These are phyloP conservation scores for Hassar affinis DNA, from an alignment of 2,113 vertebrate genomes.

Conservation along the genomic window DNA sequence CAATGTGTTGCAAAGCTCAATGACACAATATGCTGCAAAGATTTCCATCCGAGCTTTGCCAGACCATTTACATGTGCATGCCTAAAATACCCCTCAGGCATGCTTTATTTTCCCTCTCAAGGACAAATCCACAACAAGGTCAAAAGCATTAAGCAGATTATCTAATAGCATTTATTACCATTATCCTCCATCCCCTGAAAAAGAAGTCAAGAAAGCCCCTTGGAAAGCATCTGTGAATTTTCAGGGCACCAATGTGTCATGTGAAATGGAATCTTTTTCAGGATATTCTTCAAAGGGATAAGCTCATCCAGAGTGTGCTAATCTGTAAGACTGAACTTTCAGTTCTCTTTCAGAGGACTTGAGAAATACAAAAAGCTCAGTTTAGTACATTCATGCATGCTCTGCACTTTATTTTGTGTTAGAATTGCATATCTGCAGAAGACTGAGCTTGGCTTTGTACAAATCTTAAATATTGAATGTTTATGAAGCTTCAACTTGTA, in stretches of 20 bases:
- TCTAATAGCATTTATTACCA: slow-evolving; percentile 38
- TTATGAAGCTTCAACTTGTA: background rate
- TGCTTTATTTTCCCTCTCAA: slow-evolving; percentile 36
- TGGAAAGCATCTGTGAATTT: slow-evolving; percentile 36
- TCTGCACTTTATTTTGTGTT: slow-evolving; percentile 22
- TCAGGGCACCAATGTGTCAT: slow-evolving; percentile 38
- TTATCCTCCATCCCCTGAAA: background rate
- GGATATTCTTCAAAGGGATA: slow-evolving; percentile 48
- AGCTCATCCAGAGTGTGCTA: slow-evolving; percentile 43
- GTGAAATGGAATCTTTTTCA: slow-evolving; percentile 48
- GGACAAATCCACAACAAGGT: slow-evolving; percentile 42
- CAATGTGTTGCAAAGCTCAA: slow-evolving; percentile 26
- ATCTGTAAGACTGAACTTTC: slow-evolving; percentile 38
- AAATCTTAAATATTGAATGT: slow-evolving; percentile 18
- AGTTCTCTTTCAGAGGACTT: slow-evolving; percentile 9
- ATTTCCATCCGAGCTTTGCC: slow-evolving; percentile 37
- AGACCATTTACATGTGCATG: slow-evolving; percentile 17
- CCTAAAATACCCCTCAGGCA: slow-evolving; percentile 34
- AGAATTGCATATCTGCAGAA: background rate
- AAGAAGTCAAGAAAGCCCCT: slow-evolving; percentile 27
- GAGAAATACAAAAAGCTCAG: slow-evolving; percentile 32
- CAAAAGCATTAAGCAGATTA: slow-evolving; percentile 48
- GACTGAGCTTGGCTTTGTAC: slow-evolving; percentile 24
- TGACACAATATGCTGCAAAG: slow-evolving; percentile 28
- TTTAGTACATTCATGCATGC: slow-evolving; percentile 37